These are phyloP conservation scores for Papilio xuthus DNA, from an alignment of 1,140 invertebrate species.

Conservation along the genomic window DNA sequence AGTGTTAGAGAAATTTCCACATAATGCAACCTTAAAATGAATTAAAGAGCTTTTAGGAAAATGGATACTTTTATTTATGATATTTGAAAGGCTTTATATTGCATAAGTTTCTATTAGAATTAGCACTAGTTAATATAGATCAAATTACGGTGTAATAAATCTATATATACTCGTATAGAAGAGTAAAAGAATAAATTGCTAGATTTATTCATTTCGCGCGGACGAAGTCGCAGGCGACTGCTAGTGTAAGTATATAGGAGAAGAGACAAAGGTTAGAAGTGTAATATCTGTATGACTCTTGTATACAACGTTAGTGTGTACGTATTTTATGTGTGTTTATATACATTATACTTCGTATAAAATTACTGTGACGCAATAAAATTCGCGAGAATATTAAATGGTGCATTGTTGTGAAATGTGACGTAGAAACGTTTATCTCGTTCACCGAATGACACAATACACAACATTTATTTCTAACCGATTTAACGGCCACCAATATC, in stretches of 20 bases:
- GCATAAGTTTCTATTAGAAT: no score
- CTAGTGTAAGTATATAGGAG: no score
- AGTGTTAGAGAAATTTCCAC: not conserved
- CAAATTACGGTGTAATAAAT: no score
- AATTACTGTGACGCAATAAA: not conserved
- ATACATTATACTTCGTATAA: not conserved
- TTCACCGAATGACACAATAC: not conserved
- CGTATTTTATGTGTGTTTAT: no score
- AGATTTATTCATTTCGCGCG: no score
- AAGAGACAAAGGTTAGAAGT: no score
- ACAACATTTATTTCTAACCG: constrained; percentile 10
- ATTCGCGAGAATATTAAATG: not conserved
- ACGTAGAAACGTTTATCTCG: not conserved
- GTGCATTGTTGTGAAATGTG: constrained; percentile 4
- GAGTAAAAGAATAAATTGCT: no score
- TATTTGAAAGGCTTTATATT: no score
- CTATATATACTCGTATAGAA: no score
- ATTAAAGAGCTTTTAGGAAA: not conserved
- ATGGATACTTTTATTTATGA: not conserved
- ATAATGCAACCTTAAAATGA: not conserved
- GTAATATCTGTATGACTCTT: not conserved
- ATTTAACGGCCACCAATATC: constrained; percentile 15
- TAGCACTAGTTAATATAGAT: not conserved
- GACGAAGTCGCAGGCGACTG: no score
- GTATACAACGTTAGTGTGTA: no score